Base-by-base conservation (phyloP, 2,888 invertebrate genomes). In the Nyleta sp. region DNA sequence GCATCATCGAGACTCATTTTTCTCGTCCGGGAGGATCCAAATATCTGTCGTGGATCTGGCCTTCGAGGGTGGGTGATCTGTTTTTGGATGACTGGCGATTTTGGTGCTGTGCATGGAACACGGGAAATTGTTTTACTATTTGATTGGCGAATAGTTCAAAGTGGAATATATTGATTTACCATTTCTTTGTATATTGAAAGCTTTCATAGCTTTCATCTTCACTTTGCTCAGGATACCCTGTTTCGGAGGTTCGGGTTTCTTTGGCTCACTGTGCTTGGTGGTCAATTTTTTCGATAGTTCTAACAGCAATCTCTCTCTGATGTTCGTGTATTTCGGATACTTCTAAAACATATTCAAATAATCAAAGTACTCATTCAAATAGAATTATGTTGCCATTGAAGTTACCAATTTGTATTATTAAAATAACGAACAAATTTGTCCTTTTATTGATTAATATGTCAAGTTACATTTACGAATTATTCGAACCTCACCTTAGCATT, bases 401-500 rank as follows among this genome's bases (percentile, higher is more conserved):
- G n/a, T n/a, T n/a, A n/a, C n/a, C n/a, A n/a, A n/a, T n/a, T n/a
- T n/a, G n/a, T n/a, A n/a, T n/a, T n/a, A n/a, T n/a, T n/a, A n/a
- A n/a, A n/a, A n/a, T n/a, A n/a, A n/a, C n/a, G n/a, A n/a, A n/a
- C n/a, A n/a, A n/a, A n/a, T n/a, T n/a, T n/a, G n/a, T n/a, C n/a
- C n/a, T n/a, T n/a, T n/a, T n/a, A n/a, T n/a, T n/a, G n/a, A n/a
- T n/a, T n/a, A n/a, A n/a, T n/a, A n/a, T n/a, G n/a, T n/a, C n/a
- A n/a, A n/a, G n/a, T n/a, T n/a, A n/a, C n/a, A n/a, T n/a, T n/a
- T n/a, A n/a, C n/a, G n/a, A n/a, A n/a, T 11, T 35, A 18, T 33
- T 13, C 50, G 15, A 24, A 33, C 10, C 44, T 81, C 85, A 94
- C 94, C 92, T 94, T 94, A 42, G 92, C 88, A 85, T 92, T 92